Percentiles rank a stretch among this genome's conserved stretches.
These are phyloP conservation scores for Drosophila austrosaltans DNA, from an alignment of 2,888 invertebrate genomes.

Conservation along the genomic window DNA sequence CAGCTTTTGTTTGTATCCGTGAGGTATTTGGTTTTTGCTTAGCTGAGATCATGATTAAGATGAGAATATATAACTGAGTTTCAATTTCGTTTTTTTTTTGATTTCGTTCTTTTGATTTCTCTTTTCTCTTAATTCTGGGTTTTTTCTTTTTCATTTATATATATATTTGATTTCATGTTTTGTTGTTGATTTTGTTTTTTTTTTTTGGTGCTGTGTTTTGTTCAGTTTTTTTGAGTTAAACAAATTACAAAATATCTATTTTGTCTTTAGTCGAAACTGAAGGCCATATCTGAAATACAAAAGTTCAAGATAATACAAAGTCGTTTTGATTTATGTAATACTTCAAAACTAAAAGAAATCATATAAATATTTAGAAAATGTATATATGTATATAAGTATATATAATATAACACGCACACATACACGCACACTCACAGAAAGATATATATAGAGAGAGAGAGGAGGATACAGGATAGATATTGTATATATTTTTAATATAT, in stretches of 20 bases:
- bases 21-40: constrained; percentile 45
- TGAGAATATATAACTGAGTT: constrained; percentile 53
- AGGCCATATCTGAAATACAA: constrained; percentile 84
- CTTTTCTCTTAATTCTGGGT: constrained; percentile 39
- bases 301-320: constrained; percentile 72
- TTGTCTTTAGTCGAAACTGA: constrained; percentile 83
- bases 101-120: constrained; percentile 58
- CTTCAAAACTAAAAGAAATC: constrained; percentile 20
- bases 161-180: constrained; percentile 21
- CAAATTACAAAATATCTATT: constrained; percentile 67
- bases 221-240: constrained; percentile 62
- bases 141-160: constrained; percentile 19
- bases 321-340: constrained; percentile 24
- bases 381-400: constrained; percentile 26
- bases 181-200: constrained; percentile 35
- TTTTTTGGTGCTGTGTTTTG: constrained; percentile 54
- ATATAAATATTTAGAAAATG: constrained; percentile 24
- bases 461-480: constrained; percentile 29
- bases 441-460: constrained; percentile 32
- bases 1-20: constrained; percentile 59
- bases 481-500: constrained; percentile 24
- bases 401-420: constrained; percentile 35
- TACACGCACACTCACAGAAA: constrained; percentile 41
- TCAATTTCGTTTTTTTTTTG: constrained; percentile 47
- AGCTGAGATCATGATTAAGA: constrained; percentile 68